phyloP scores from a whole-genome alignment of 92 coral and sea anemone species.

The Zoanthus sansibaricus region DNA sequence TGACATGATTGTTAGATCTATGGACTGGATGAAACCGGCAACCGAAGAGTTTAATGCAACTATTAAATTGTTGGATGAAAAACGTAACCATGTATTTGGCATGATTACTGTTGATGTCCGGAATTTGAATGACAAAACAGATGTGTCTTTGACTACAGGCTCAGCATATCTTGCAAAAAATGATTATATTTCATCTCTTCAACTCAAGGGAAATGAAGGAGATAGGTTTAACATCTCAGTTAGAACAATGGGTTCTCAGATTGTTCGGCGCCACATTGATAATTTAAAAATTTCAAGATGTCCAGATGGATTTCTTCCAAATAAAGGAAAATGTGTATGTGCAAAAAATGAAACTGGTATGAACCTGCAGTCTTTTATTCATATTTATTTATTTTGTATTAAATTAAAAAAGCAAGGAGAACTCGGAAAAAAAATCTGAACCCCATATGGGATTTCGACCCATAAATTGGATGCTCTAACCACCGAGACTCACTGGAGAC shows the following conservation, averaged over 20 bases:
- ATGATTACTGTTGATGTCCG: conserved; percentile 67
- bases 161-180: conserved; percentile 67
- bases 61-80: conserved; percentile 80
- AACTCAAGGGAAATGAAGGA: conserved; percentile 59
- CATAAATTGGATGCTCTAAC: too few species aligned
- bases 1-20: conserved; percentile 46
- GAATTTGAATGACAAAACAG: conserved; percentile 12
- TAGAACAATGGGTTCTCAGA: conserved; percentile 70
- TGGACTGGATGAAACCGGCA: conserved; percentile 83
- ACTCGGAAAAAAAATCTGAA: too few species aligned
- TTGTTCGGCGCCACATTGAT: conserved; percentile 49
- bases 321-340: conserved; percentile 66
- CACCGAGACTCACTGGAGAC: too few species aligned
- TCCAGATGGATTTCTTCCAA: conserved; percentile 64
- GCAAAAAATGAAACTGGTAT: conserved; percentile 27
- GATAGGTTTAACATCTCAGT: conserved; percentile 59
- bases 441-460: too few species aligned
- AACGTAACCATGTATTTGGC: conserved; percentile 72
- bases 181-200: conserved; percentile 52
- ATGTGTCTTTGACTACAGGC: conserved; percentile 60
- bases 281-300: conserved; percentile 65
- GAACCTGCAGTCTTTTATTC: background rate
- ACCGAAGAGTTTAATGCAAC: conserved; percentile 75
- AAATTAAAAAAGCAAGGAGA: background rate
- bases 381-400: background rate